Evolutionary conservation across 2,888 invertebrate genomes (phyloP), one percentile per base, ranked within the genome.

Genomic region (Acanthococcus lagerstroemiae): DNA sequence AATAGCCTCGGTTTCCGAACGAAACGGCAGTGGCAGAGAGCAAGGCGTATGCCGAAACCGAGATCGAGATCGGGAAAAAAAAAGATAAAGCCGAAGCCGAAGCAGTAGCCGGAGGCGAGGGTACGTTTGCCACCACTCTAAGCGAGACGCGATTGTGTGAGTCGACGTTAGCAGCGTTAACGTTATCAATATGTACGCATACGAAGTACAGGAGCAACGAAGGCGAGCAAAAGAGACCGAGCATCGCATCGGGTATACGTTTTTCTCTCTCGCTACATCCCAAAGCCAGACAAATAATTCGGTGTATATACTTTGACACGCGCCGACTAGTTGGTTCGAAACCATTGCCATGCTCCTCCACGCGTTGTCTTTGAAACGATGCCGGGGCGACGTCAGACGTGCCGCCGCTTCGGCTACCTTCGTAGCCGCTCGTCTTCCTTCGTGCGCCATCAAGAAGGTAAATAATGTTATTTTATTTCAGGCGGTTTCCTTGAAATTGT

Each of bases 321-420:
- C 66, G 66, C 66, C 56, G 66, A 50, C 37, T 48, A 48, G 54
- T 65, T 55, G 26, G 19, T 52, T 24, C 25, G 50, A 66, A 66
- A 66, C 66, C 52, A 66, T 66, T 57, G 56, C 24, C 56, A 24
- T 30, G 15, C 66, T 50, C 66, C 66, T 56, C 56, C 66, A 66
- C 66, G 66, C 48, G 65, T 46, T 22, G 5, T 56, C 46, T 44
- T 26, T 25, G 9, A 5, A 7, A 19, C 9, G 24, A 25, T 24
- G 19, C 55, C 22, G 12, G 7, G 7, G 45, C 21, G 55, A 54
- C 55, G 54, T 22, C 45, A 25, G 46, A 26, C 17, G 55, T 9
- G 6, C 25, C 17, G 45, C 17, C 17, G 12, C 5, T 46, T 55
- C 55, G 66, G 57, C 37, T n/a, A 21, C 30, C 26, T 50, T 66